A percentile compares a stretch with the other conserved stretches of the same genome.
These are phyloP conservation scores for Hanleya hanleyi DNA, from an alignment of 2,888 invertebrate genomes.

Conservation along the genomic window DNA sequence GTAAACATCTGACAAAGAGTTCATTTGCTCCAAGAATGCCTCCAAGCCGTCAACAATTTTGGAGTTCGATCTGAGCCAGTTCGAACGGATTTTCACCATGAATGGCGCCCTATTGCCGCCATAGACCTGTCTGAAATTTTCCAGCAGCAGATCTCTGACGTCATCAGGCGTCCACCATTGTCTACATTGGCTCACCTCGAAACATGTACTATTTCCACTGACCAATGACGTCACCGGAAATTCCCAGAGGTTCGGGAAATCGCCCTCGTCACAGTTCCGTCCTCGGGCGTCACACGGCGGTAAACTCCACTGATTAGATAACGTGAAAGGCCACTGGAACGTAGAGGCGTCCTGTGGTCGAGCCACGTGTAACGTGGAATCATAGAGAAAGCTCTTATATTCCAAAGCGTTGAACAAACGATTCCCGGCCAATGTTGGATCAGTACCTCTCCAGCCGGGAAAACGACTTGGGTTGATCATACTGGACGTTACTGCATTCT, in stretches of 20 bases:
- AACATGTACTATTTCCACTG: not conserved
- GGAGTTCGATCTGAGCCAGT: not conserved
- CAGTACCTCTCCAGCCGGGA: not conserved
- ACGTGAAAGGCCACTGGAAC: not conserved
- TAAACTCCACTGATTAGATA: not conserved
- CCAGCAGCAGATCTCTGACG: not conserved
- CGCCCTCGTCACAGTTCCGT: not conserved
- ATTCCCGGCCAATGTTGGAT: not conserved
- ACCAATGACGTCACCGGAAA: slow-evolving; percentile 2
- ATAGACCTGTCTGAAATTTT: not conserved
- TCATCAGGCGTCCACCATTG: not conserved
- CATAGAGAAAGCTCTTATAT: not conserved
- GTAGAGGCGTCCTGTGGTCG: not conserved
- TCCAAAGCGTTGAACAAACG: not conserved
- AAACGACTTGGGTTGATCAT: not conserved
- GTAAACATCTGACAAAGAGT: not conserved
- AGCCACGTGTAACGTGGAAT: not conserved
- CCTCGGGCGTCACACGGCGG: not conserved
- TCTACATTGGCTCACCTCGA: not conserved
- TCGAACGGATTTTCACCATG: not conserved
- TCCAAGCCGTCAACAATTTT: not conserved
- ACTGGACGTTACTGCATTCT: not conserved
- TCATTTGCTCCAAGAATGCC: not conserved
- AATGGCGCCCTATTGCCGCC: not conserved
- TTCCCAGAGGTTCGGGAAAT: not conserved